Evolutionary conservation across 1,140 invertebrate species (phyloP).

Genomic region (Babylonia areolata): DNA sequence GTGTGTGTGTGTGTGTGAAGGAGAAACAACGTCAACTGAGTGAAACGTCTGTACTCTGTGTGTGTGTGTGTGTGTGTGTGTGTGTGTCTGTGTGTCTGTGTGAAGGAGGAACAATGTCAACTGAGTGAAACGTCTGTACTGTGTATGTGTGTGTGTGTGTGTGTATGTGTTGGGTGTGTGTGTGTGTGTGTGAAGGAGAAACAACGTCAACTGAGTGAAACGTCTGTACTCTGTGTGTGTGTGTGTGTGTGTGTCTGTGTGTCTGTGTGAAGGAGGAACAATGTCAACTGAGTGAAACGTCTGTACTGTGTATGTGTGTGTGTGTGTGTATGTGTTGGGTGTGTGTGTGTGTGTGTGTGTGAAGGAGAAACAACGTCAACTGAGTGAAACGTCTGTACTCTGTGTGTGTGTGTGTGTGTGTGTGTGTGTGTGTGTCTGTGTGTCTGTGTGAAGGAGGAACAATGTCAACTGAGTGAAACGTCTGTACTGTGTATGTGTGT

Average conservation of each 20-base stretch:
- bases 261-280: slow-evolving; percentile 1
- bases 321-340: background rate
- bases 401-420: background rate
- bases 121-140: background rate
- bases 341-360: background rate
- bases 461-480: slow-evolving; percentile 64
- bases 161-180: background rate
- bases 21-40: too few species aligned
- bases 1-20: too few species aligned
- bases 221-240: background rate
- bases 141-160: background rate
- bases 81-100: too few species aligned
- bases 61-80: too few species aligned
- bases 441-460: slow-evolving; percentile 62
- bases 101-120: background rate
- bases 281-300: background rate
- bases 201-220: background rate
- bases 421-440: too few species aligned
- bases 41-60: too few species aligned
- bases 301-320: background rate
- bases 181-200: background rate
- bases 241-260: too few species aligned
- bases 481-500: slow-evolving; percentile 39
- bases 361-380: background rate
- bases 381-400: background rate